These are phyloP conservation scores for Pomatorhinus ruficollis DNA, from an alignment of 2,113 vertebrate genomes.

Conservation along the genomic window DNA sequence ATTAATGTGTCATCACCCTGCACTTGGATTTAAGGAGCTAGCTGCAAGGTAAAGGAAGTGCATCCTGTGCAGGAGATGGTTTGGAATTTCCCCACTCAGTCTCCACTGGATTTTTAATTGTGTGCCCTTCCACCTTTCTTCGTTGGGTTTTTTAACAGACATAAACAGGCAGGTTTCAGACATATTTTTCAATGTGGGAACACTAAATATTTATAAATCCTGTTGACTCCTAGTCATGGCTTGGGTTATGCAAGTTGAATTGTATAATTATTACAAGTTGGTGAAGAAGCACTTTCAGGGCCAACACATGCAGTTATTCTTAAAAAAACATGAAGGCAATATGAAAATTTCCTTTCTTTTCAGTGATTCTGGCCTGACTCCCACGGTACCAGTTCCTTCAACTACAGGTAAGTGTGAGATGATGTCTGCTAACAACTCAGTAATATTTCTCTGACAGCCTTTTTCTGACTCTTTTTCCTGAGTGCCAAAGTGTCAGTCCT, in stretches of 20 bases:
- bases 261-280: neutral
- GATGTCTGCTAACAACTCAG: neutral
- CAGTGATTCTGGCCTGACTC: slow-evolving; percentile 93
- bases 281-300: neutral
- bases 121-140: neutral
- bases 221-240: neutral
- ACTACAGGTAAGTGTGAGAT: slow-evolving; percentile 84
- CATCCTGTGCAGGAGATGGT: neutral
- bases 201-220: neutral
- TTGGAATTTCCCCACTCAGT: neutral
- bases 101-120: neutral
- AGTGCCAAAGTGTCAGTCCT: neutral
- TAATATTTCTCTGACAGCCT: neutral
- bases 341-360: slow-evolving; percentile 47
- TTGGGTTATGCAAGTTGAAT: neutral
- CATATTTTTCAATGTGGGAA: neutral
- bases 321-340: neutral
- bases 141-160: neutral
- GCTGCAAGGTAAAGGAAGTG: neutral
- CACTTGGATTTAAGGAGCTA: neutral
- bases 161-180: neutral
- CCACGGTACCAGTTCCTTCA: slow-evolving; percentile 85
- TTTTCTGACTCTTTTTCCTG: neutral
- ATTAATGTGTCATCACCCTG: neutral
- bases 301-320: neutral